phyloP scores from a whole-genome alignment of 1,140 invertebrate genomes.

The Euura saliciscinereae region DNA sequence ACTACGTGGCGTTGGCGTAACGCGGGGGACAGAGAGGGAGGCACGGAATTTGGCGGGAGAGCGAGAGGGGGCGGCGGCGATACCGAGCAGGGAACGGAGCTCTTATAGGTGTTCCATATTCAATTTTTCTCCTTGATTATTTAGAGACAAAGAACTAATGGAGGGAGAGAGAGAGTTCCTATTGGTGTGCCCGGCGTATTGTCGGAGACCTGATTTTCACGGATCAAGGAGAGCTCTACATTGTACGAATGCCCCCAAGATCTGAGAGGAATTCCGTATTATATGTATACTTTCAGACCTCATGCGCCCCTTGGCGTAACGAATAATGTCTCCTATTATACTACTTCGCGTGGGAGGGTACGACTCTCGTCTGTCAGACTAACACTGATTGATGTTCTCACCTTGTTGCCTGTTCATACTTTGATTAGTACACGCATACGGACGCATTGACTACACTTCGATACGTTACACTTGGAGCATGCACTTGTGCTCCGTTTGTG shows the following conservation, averaged over 20 bases:
- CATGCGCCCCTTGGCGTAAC: too few relatives aligned
- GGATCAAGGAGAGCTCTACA: background rate
- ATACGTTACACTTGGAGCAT: background rate
- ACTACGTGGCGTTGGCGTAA: constrained; percentile 15
- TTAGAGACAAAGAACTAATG: background rate
- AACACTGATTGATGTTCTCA: background rate
- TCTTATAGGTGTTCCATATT: constrained; percentile 7
- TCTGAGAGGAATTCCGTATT: too few relatives aligned
- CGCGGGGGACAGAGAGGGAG: constrained; percentile 10
- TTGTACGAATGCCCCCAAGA: background rate
- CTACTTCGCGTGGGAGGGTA: constrained; percentile 1
- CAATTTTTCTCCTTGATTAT: constrained; percentile 1
- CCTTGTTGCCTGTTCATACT: background rate
- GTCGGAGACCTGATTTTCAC: background rate
- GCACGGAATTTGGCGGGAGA: background rate
- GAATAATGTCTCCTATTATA: constrained; percentile 15
- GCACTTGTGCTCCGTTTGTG: background rate
- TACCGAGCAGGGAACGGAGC: background rate
- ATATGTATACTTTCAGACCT: too few relatives aligned
- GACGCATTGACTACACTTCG: background rate
- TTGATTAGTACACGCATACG: too few relatives aligned
- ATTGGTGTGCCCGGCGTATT: background rate
- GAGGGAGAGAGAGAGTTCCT: constrained; percentile 17
- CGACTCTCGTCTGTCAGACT: background rate
- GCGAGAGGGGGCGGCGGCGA: background rate